These are phyloP conservation scores for Vannuccia rotundouncinata DNA, from an alignment of 2,888 invertebrate species.

Conservation along the genomic window DNA sequence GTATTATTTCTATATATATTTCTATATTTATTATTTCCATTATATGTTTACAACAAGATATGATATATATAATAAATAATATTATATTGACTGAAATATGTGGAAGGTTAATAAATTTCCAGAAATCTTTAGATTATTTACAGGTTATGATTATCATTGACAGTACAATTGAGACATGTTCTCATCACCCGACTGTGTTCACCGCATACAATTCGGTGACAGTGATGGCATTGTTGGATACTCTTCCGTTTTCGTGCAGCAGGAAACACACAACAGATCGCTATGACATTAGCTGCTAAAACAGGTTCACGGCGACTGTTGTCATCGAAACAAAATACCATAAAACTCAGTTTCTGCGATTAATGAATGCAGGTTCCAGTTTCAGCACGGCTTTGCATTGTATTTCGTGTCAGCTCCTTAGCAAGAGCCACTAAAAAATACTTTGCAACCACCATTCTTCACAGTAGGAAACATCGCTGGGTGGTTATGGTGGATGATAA, in stretches of 20 bases:
- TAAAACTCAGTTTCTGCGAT: neutral
- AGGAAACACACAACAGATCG: constrained; percentile 17
- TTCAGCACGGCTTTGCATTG: neutral
- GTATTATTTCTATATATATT: too few relatives aligned
- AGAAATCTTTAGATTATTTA: neutral
- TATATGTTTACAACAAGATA: neutral
- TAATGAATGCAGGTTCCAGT: neutral
- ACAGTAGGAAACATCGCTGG: neutral
- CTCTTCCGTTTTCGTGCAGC: constrained; percentile 22
- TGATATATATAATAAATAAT: neutral
- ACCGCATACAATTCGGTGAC: constrained; percentile 22
- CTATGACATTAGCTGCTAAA: neutral
- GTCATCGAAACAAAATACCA: too few relatives aligned
- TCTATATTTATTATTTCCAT: too few relatives aligned
- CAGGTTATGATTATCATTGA: neutral
- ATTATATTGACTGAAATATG: neutral
- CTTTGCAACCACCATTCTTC: neutral
- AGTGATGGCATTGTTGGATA: constrained; percentile 19
- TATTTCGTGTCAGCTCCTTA: neutral
- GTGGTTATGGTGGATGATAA: neutral
- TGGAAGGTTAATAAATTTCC: neutral
- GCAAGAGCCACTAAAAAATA: neutral
- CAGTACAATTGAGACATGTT: neutral
- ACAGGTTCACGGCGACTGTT: neutral
- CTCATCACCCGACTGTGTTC: neutral